Conservation (phyloP, 2,113 vertebrate species). For the Electrona antarctica region DNA sequence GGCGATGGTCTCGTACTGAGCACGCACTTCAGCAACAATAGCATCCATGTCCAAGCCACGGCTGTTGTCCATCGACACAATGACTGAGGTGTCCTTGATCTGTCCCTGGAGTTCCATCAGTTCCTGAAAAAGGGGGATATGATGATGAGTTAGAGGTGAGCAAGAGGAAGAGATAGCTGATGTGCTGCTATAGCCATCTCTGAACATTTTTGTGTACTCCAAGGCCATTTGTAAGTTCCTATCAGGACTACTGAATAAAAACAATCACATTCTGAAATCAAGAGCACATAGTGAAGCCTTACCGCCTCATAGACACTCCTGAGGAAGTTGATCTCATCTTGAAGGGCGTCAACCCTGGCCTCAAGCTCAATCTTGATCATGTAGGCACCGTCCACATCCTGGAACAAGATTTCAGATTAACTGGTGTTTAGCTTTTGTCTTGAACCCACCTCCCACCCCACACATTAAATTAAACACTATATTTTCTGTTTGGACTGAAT, state of each 20-base stretch:
- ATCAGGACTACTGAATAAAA: no score
- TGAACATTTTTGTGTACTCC: no score
- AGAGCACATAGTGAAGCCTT: constrained; percentile 21
- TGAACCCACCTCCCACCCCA: no score
- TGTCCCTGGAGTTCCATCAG: constrained; percentile 82
- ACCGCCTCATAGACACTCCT: constrained; percentile 87
- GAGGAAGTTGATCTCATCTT: constrained; percentile 90
- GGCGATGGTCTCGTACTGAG: constrained; percentile 87
- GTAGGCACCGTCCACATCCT: constrained; percentile 93
- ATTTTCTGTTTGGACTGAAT: not conserved
- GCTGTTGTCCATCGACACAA: constrained; percentile 90
- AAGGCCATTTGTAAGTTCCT: no score
- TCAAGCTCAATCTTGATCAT: constrained; percentile 93
- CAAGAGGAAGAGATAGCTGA: not conserved
- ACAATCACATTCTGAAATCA: no score
- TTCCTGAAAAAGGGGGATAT: constrained; percentile 76
- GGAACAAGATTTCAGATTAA: not conserved
- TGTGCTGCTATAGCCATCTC: no score
- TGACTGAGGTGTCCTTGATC: constrained; percentile 88
- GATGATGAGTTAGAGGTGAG: not conserved
- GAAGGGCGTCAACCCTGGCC: constrained; percentile 86
- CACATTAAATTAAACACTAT: no score
- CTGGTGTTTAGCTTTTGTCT: not conserved
- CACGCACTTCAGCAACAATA: constrained; percentile 86
- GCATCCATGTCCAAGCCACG: constrained; percentile 85